phyloP scores from a whole-genome alignment of 2,113 vertebrate species.

The Apus apus region DNA sequence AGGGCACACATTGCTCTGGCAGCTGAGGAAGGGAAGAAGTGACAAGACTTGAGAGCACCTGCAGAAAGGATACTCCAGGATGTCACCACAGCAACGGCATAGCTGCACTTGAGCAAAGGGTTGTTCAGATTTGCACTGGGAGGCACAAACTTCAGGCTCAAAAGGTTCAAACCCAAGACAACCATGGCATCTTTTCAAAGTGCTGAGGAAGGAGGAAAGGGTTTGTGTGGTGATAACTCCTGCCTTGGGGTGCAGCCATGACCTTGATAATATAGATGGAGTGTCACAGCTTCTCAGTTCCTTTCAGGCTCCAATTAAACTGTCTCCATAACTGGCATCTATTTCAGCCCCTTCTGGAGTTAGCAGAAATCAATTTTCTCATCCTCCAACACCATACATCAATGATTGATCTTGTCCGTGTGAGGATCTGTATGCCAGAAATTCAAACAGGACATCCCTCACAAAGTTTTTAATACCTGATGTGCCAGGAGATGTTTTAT shows the following conservation, averaged over 20 bases:
- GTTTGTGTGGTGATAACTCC: not conserved
- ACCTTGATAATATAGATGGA: not conserved
- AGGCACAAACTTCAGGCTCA: not conserved
- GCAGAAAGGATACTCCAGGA: not conserved
- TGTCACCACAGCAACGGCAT: not conserved
- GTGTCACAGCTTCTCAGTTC: not conserved
- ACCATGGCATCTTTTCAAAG: not conserved
- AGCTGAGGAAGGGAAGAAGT: not conserved
- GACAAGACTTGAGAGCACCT: not conserved
- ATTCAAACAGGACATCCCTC: not conserved
- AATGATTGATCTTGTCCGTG: not conserved
- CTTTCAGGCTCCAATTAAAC: not conserved
- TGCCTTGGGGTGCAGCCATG: not conserved
- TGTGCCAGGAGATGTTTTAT: not conserved
- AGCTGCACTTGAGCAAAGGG: not conserved
- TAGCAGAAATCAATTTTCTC: not conserved
- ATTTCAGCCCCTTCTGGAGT: not conserved
- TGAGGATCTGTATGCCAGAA: not conserved
- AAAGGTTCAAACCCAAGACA: not conserved
- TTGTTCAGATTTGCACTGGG: not conserved
- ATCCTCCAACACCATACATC: not conserved
- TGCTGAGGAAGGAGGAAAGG: not conserved
- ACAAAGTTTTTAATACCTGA: not conserved
- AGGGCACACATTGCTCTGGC: not conserved
- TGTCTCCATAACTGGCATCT: not conserved